Conservation (phyloP, 1,140 invertebrate genomes). For the Cotesia vestalis region DNA sequence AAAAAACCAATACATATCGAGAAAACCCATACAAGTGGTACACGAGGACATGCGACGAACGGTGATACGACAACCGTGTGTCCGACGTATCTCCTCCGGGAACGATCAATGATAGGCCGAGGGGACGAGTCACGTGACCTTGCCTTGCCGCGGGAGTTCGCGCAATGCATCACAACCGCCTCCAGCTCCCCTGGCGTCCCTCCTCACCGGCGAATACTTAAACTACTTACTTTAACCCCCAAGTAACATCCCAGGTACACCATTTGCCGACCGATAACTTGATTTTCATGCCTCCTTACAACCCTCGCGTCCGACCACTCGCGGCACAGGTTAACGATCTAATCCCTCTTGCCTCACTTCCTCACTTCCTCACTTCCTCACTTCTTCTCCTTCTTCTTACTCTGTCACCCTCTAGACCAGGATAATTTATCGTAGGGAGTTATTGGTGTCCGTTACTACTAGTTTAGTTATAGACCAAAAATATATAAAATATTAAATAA, state of each 20-base stretch:
- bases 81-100: slow-evolving; percentile 61
- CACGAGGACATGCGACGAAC: slow-evolving; percentile 3
- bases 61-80: slow-evolving; percentile 48
- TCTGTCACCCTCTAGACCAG: too few relatives aligned
- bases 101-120: slow-evolving; percentile 65
- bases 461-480: slow-evolving; percentile 34
- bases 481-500: background rate
- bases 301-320: slow-evolving; percentile 11
- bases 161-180: slow-evolving; percentile 66
- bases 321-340: background rate
- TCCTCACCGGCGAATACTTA: slow-evolving; percentile 37
- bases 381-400: too few relatives aligned
- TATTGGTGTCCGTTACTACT: slow-evolving; percentile 59
- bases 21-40: slow-evolving; percentile 20
- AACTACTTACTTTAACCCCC: too few relatives aligned
- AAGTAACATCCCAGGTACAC: slow-evolving; percentile 40
- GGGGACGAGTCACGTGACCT: slow-evolving; percentile 63
- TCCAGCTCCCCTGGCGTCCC: slow-evolving; percentile 56
- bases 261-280: slow-evolving; percentile 42
- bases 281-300: slow-evolving; percentile 16
- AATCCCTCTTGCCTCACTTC: background rate
- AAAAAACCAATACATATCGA: background rate
- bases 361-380: background rate
- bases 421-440: slow-evolving; percentile 43
- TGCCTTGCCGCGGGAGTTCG: slow-evolving; percentile 62